Evolutionary conservation across 2,888 invertebrate genomes (phyloP), one percentile per base, ranked within the genome.

Genomic region (Gymnoscelis rufifasciata): DNA sequence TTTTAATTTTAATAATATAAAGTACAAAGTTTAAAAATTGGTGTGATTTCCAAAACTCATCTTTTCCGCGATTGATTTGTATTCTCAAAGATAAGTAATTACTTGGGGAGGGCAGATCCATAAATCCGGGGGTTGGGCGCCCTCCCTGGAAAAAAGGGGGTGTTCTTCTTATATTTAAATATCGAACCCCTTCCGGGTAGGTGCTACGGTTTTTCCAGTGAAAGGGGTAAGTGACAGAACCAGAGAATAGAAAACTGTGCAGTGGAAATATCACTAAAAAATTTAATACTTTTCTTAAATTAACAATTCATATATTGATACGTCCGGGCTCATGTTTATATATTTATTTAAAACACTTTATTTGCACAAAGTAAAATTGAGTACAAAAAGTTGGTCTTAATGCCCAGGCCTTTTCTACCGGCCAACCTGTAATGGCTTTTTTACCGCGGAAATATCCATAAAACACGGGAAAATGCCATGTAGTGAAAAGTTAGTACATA

Each of bases 151-250:
- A 86, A 87, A 87, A 83, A 82, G 81, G 84, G 87, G 86, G 84
- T 74, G 81, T 82, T 84, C 86, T 87, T 87, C 87, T 87, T 88
- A 88, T 88, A 88, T 88, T 88, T 88, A 88, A 88, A 88, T 88
- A 88, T 88, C 86, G 86, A 77, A 83, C 87, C 83, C 87, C 87
- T 87, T 88, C 87, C 87, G 87, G 87, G 87, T 87, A 88, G 87
- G 86, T 88, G 84, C 87, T 82, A 87, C 87, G 87, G 83, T 88
- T 88, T 88, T 88, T 88, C 87, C 86, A 87, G 83, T 84, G 79
- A 84, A 86, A 87, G 87, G 87, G 87, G 87, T 87, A 87, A 88
- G 87, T 88, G 87, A 88, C 87, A 88, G 87, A 81, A 82, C 70
- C 86, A 83, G 82, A 65, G 81, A 71, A 74, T 57, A 73, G 35